phyloP scores from a whole-genome alignment of 2,113 vertebrate genomes.

The Pterocles gutturalis region DNA sequence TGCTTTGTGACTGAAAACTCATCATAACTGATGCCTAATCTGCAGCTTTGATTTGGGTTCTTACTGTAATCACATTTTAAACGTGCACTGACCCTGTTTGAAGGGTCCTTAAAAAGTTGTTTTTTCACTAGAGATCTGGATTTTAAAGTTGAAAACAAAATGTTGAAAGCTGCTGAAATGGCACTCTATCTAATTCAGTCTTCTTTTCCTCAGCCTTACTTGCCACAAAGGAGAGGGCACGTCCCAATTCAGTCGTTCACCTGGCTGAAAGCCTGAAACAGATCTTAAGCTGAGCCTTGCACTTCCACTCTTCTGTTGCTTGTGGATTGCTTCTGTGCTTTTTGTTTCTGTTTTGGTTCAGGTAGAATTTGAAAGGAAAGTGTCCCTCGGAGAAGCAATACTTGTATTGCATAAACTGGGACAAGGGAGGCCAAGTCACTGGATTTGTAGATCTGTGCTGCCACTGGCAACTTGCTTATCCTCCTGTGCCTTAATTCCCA shows the following conservation, averaged over 20 bases:
- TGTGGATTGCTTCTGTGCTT: neutral
- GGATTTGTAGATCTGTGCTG: neutral
- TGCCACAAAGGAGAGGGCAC: neutral
- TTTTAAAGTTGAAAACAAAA: conserved; percentile 20
- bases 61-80: conserved; percentile 63
- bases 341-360: conserved; percentile 15
- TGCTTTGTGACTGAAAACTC: conserved; percentile 52
- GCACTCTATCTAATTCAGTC: neutral
- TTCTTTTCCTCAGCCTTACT: neutral
- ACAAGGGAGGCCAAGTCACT: neutral
- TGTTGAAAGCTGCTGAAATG: conserved; percentile 19
- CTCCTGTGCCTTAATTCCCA: neutral
- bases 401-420: neutral
- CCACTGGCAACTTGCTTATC: neutral
- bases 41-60: conserved; percentile 57
- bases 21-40: conserved; percentile 41
- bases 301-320: neutral
- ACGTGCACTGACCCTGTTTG: neutral
- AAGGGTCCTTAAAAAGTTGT: conserved; percentile 1
- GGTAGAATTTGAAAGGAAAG: neutral
- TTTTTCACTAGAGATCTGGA: neutral
- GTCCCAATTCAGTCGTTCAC: neutral
- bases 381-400: neutral
- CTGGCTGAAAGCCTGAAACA: conserved; percentile 2
- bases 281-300: neutral